Evolutionary conservation across 1,140 invertebrate genomes (phyloP).

Genomic region (Drepana arcuata): DNA sequence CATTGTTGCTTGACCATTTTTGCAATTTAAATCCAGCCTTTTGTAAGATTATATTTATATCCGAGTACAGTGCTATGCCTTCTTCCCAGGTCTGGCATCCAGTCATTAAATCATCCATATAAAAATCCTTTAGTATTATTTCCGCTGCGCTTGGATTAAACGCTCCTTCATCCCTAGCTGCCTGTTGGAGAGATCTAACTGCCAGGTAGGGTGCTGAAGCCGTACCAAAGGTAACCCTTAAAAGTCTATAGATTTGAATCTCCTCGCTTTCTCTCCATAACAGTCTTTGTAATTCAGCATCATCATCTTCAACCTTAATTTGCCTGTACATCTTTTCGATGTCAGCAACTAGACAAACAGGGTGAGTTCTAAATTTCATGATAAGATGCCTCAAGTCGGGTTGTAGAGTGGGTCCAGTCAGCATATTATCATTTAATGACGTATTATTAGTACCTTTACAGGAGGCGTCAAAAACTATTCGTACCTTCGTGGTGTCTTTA

Average conservation of each 20-base stretch:
- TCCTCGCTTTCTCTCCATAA: slow-evolving; percentile 26
- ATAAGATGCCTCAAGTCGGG: slow-evolving; percentile 14
- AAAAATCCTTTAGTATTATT: slow-evolving; percentile 40
- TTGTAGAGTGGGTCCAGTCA: slow-evolving; percentile 17
- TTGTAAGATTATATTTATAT: slow-evolving; percentile 20
- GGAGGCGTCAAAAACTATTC: slow-evolving; percentile 22
- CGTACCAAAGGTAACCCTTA: slow-evolving; percentile 42
- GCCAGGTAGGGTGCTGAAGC: slow-evolving; percentile 35
- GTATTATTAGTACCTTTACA: slow-evolving; percentile 10
- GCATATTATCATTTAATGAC: slow-evolving; percentile 25
- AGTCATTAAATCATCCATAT: slow-evolving; percentile 61
- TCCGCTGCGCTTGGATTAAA: slow-evolving; percentile 26
- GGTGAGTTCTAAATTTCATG: slow-evolving; percentile 15
- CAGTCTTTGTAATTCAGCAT: slow-evolving; percentile 38
- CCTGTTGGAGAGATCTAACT: slow-evolving; percentile 18
- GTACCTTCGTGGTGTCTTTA: slow-evolving; percentile 12
- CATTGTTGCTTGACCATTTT: slow-evolving; percentile 26
- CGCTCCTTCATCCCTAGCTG: slow-evolving; percentile 20
- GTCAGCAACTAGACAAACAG: slow-evolving; percentile 13
- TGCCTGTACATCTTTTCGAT: slow-evolving; percentile 22
- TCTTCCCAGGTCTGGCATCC: slow-evolving; percentile 28
- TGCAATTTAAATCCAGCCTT: slow-evolving; percentile 18
- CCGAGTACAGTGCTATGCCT: slow-evolving; percentile 13
- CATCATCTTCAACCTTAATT: slow-evolving; percentile 15
- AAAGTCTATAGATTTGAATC: slow-evolving; percentile 26